Evolutionary conservation across 2,113 vertebrate genomes (phyloP).

Genomic region (Apteryx mantelli): DNA sequence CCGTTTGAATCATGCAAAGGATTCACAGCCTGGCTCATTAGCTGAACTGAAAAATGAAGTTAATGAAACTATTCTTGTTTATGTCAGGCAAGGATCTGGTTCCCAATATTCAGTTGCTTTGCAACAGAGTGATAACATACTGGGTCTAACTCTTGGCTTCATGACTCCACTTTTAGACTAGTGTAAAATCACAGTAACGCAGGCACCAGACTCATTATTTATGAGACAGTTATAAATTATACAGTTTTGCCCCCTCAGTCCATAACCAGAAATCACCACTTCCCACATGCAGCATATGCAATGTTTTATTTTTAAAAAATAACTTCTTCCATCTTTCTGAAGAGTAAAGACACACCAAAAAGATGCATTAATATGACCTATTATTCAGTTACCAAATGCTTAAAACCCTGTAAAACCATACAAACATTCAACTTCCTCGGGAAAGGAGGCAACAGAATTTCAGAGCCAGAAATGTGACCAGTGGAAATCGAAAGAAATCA

Average conservation of each 20-base stretch:
- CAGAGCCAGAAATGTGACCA: not conserved
- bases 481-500: not conserved
- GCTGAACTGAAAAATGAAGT: constrained; percentile 4
- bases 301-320: constrained; percentile 43
- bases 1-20: constrained; percentile 10
- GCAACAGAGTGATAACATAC: constrained; percentile 1
- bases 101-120: not conserved
- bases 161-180: constrained; percentile 14
- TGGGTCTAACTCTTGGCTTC: not conserved
- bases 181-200: constrained; percentile 15
- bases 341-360: constrained; percentile 34
- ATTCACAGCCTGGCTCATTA: constrained; percentile 3
- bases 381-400: constrained; percentile 20
- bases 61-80: not conserved
- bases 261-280: constrained; percentile 59
- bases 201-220: constrained; percentile 59
- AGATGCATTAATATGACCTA: constrained; percentile 34
- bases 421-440: not conserved
- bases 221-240: constrained; percentile 28
- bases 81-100: not conserved
- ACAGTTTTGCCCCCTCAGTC: constrained; percentile 43
- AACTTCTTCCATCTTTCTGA: constrained; percentile 15
- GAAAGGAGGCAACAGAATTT: not conserved
- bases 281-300: constrained; percentile 63
- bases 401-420: not conserved